These are phyloP conservation scores for Solenodon paradoxus DNA, from an alignment of 2,113 vertebrate species.

Conservation along the genomic window DNA sequence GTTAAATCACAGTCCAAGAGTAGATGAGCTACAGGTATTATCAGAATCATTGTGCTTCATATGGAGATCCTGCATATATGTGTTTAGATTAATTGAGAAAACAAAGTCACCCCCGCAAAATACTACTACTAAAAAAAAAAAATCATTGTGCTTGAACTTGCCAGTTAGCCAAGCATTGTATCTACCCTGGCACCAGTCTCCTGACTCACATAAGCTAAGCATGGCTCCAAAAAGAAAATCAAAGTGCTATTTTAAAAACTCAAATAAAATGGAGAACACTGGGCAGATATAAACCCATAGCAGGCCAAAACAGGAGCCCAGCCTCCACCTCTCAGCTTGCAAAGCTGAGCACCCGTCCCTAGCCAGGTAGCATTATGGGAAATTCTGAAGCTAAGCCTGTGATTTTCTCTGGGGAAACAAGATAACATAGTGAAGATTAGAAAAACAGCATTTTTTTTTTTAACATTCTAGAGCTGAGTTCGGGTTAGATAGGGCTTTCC, in stretches of 20 bases:
- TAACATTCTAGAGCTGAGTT: too few relatives aligned
- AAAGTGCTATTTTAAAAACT: neutral
- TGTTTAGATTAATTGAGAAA: too few relatives aligned
- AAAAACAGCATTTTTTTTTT: too few relatives aligned
- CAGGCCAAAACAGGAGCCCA: neutral
- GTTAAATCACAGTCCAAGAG: neutral
- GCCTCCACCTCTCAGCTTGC: neutral
- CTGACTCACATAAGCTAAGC: neutral
- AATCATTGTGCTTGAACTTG: neutral
- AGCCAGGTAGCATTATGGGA: neutral
- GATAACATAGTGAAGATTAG: neutral
- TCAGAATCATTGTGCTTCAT: neutral
- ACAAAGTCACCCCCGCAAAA: too few relatives aligned
- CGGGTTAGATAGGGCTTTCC: neutral
- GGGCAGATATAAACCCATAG: neutral
- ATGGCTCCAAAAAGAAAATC: neutral
- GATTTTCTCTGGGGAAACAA: neutral
- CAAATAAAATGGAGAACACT: neutral
- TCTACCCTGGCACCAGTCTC: neutral
- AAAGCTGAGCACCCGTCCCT: neutral
- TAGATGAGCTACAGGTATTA: neutral
- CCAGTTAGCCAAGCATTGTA: neutral
- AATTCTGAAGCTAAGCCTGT: neutral
- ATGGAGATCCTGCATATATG: too few relatives aligned
- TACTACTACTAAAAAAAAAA: too few relatives aligned